These are phyloP conservation scores for Sorex fumeus DNA, from an alignment of 2,113 vertebrate species.

Conservation along the genomic window DNA sequence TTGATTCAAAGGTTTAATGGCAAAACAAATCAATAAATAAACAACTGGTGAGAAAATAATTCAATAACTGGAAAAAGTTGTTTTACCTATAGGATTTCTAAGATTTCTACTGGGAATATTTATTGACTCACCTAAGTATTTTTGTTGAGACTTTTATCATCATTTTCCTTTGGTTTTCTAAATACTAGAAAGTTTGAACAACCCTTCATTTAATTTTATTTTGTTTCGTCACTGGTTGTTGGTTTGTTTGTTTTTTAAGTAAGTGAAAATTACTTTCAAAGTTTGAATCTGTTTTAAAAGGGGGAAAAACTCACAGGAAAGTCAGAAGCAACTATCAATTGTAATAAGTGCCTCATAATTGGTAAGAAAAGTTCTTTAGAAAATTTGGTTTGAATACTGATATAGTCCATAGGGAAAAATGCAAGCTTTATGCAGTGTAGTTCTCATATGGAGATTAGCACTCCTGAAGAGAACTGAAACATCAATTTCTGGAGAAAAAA, in stretches of 20 bases:
- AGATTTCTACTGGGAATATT: constrained; percentile 84
- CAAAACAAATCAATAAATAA: constrained; percentile 90
- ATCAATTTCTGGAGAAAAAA: constrained; percentile 65
- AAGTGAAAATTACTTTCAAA: constrained; percentile 63
- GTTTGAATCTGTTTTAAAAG: constrained; percentile 56
- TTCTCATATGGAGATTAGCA: constrained; percentile 73
- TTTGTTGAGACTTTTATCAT: constrained; percentile 78
- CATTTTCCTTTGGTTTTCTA: constrained; percentile 64
- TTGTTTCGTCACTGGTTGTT: constrained; percentile 62
- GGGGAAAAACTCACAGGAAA: constrained; percentile 3
- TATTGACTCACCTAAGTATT: constrained; percentile 86
- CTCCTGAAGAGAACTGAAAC: constrained; percentile 73
- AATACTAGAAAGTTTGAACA: constrained; percentile 80
- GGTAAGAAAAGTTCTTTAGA: constrained; percentile 65
- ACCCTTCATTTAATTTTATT: constrained; percentile 85
- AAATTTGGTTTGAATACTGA: constrained; percentile 69
- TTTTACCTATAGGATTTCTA: constrained; percentile 84
- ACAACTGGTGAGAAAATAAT: constrained; percentile 86
- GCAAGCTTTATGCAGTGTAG: constrained; percentile 34
- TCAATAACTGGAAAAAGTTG: constrained; percentile 86
- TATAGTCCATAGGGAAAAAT: constrained; percentile 27
- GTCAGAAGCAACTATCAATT: background rate
- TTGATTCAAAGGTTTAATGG: constrained; percentile 82
- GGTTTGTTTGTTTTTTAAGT: background rate
- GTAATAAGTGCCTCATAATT: constrained; percentile 57